Evolutionary conservation across 2,888 invertebrate genomes (phyloP).

Genomic region (Synergus japonicus): DNA sequence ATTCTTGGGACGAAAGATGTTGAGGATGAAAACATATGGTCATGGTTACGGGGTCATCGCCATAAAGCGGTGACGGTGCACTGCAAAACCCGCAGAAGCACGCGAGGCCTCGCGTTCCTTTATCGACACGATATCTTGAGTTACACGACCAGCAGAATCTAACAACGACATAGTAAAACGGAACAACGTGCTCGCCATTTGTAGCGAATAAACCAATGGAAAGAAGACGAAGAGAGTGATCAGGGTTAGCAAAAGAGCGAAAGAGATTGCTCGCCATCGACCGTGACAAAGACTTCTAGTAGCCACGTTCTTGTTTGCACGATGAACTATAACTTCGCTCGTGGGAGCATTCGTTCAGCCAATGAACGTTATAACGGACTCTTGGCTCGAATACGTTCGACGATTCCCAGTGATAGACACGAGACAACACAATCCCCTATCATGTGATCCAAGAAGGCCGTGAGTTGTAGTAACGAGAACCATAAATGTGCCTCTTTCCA

Average conservation of each 20-base stretch:
- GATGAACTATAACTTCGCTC: slow-evolving; percentile 18
- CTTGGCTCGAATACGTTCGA: background rate
- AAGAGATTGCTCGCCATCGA: slow-evolving; percentile 22
- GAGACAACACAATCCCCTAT: background rate
- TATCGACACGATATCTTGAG: slow-evolving; percentile 11
- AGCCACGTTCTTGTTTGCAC: slow-evolving; percentile 21
- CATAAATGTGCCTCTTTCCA: slow-evolving; percentile 5
- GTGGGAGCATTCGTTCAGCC: slow-evolving; percentile 24
- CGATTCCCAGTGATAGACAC: background rate
- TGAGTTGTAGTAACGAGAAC: background rate
- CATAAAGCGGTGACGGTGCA: slow-evolving; percentile 13
- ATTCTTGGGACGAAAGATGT: slow-evolving; percentile 45
- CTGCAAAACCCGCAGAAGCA: slow-evolving; percentile 6
- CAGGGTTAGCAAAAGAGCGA: background rate
- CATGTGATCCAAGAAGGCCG: background rate
- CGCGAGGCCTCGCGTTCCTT: slow-evolving; percentile 21
- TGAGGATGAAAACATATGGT: slow-evolving; percentile 48
- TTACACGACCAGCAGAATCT: slow-evolving; percentile 22
- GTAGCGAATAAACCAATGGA: slow-evolving; percentile 12
- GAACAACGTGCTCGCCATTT: slow-evolving; percentile 21
- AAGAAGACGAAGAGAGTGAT: slow-evolving; percentile 4
- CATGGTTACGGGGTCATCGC: slow-evolving; percentile 35
- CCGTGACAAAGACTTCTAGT: slow-evolving; percentile 27
- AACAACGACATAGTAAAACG: slow-evolving; percentile 36
- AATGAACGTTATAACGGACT: slow-evolving; percentile 23